Percentiles rank a stretch among this genome's conserved stretches.
Evolutionary conservation across 1,140 invertebrate genomes (phyloP).

Genomic region (Achroia grisella): DNA sequence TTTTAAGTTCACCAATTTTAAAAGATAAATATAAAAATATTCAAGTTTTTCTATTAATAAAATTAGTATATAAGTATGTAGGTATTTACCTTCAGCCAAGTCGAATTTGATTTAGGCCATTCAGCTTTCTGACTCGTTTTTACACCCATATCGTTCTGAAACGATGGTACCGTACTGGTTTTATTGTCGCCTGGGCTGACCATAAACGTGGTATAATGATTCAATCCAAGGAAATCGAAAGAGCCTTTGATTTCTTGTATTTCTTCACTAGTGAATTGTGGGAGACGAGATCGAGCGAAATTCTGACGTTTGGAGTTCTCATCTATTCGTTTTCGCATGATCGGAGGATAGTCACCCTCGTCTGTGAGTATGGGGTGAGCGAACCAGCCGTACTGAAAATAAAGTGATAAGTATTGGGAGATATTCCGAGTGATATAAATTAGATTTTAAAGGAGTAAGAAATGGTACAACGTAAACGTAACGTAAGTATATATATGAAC

Average conservation of each 20-base stretch:
- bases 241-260: conserved; percentile 66
- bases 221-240: conserved; percentile 75
- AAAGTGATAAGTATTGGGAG: neutral
- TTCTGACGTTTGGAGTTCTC: conserved; percentile 73
- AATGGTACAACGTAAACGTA: neutral
- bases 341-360: conserved; percentile 76
- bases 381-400: conserved; percentile 76
- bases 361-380: conserved; percentile 76
- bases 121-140: conserved; percentile 33
- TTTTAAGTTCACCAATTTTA: too few relatives aligned
- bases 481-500: neutral
- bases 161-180: conserved; percentile 35
- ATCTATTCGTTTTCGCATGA: conserved; percentile 74
- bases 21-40: too few relatives aligned
- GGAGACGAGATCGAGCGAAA: conserved; percentile 69
- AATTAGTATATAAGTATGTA: too few relatives aligned
- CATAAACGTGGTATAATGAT: conserved; percentile 74
- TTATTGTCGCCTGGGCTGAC: conserved; percentile 16
- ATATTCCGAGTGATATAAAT: too few relatives aligned
- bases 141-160: conserved; percentile 47
- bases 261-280: conserved; percentile 64
- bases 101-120: conserved; percentile 64
- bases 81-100: conserved; percentile 67
- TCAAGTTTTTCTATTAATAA: too few relatives aligned
- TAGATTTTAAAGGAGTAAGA: neutral